phyloP scores from a whole-genome alignment of 2,888 invertebrate genomes.

The Idaea aversata region DNA sequence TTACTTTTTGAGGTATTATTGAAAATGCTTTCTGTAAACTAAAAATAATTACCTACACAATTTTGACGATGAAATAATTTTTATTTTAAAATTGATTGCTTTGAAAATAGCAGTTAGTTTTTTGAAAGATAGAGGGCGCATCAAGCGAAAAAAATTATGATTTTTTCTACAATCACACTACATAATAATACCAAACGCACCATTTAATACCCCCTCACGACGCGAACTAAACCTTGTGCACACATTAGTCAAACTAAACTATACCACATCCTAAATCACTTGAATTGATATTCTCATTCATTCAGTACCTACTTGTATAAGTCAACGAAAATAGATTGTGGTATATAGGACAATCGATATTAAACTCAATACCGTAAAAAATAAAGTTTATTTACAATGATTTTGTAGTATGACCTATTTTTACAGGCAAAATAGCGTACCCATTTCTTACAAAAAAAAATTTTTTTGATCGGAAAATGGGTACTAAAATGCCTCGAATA shows the following conservation, averaged over 20 bases:
- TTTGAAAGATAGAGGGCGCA: too few species aligned
- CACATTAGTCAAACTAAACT: neutral
- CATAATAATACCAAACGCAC: conserved; percentile 13
- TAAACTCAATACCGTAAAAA: neutral
- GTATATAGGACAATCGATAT: neutral
- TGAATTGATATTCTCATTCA: too few species aligned
- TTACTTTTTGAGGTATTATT: too few species aligned
- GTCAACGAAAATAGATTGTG: neutral
- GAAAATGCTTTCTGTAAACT: too few species aligned
- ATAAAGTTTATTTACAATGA: neutral
- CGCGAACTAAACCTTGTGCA: conserved; percentile 4
- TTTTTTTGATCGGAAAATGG: neutral
- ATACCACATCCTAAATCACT: too few species aligned
- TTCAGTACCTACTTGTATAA: too few species aligned
- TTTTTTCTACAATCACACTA: neutral
- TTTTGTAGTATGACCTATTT: neutral
- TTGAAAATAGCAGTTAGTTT: too few species aligned
- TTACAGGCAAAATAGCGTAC: neutral
- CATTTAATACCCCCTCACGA: conserved; percentile 27
- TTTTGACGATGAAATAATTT: too few species aligned
- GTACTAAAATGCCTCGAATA: neutral
- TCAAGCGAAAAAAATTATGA: neutral
- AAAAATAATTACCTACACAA: too few species aligned
- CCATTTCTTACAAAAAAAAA: neutral
- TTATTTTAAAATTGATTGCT: too few species aligned